Evolutionary conservation across 2,888 invertebrate genomes (phyloP).

Genomic region (Drosophila borealis): DNA sequence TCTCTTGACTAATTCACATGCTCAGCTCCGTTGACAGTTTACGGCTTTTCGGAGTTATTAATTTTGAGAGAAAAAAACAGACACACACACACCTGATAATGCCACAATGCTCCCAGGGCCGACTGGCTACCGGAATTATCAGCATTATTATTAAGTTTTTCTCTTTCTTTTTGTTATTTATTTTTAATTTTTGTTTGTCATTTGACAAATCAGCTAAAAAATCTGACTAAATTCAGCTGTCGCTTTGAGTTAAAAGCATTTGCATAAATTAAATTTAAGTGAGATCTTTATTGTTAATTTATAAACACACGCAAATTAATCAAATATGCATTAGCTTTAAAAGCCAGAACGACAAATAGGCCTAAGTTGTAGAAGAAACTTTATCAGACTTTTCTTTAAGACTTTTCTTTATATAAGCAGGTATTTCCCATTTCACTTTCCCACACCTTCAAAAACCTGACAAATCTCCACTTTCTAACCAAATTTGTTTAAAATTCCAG

Average conservation of each 20-base stretch:
- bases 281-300: constrained; percentile 43
- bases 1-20: constrained; percentile 59
- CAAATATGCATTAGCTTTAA: constrained; percentile 9
- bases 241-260: constrained; percentile 60
- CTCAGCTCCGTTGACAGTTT: constrained; percentile 58
- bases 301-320: constrained; percentile 20
- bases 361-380: not conserved
- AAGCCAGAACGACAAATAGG: not conserved
- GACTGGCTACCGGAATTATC: constrained; percentile 63
- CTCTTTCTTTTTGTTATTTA: constrained; percentile 20
- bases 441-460: not conserved
- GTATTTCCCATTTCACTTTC: not conserved
- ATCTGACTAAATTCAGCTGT: constrained; percentile 45
- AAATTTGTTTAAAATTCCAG: not conserved
- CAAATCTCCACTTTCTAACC: not conserved
- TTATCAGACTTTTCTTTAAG: no score
- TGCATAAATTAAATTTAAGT: constrained; percentile 59
- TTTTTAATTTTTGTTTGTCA: constrained; percentile 23
- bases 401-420: no score
- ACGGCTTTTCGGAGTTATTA: constrained; percentile 55
- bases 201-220: constrained; percentile 53
- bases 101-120: constrained; percentile 21
- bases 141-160: constrained; percentile 40
- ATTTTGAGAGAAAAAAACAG: constrained; percentile 8
- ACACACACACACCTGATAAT: constrained; percentile 29